These are phyloP conservation scores for Callorhinus ursinus DNA, from an alignment of 2,113 vertebrate species.

Conservation along the genomic window DNA sequence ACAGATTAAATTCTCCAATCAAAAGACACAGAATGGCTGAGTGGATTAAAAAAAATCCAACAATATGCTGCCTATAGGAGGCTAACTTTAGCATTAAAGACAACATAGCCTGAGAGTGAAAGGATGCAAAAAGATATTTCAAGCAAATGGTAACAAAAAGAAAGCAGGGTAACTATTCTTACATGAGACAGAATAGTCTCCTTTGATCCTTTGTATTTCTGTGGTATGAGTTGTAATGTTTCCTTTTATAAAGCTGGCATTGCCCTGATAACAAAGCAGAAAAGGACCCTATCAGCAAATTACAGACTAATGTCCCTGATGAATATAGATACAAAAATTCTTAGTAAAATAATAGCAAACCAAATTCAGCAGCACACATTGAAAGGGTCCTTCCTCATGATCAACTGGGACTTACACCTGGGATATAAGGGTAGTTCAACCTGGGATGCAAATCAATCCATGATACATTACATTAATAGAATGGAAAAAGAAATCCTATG, in stretches of 20 bases:
- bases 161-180: background rate
- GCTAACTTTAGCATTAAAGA: background rate
- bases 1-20: background rate
- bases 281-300: background rate
- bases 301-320: background rate
- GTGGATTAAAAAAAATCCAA: background rate
- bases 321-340: background rate
- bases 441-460: background rate
- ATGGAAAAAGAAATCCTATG: background rate
- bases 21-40: background rate
- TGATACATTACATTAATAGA: background rate
- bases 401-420: background rate
- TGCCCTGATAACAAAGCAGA: background rate
- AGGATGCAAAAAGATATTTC: background rate
- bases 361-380: background rate
- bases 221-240: background rate
- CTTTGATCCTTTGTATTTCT: background rate
- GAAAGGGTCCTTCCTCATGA: background rate
- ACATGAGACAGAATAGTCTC: background rate
- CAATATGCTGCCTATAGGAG: background rate
- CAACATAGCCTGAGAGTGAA: background rate
- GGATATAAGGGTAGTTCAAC: background rate
- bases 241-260: background rate
- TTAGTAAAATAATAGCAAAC: background rate
- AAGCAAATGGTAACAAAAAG: background rate